Evolutionary conservation across 2,113 vertebrate species (phyloP).

Genomic region (Mustela lutreola): DNA sequence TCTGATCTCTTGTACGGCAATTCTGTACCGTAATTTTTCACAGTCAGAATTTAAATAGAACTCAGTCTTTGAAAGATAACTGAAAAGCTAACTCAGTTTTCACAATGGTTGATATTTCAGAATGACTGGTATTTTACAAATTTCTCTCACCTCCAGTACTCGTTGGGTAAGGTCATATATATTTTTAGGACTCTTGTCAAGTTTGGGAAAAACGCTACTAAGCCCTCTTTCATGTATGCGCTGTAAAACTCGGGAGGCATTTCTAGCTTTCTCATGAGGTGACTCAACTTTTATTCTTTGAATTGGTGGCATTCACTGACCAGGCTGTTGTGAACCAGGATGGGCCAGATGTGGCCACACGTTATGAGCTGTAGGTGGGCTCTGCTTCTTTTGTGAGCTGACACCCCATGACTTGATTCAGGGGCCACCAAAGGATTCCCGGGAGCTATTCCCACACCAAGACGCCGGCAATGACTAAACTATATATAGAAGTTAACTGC

Average conservation of each 20-base stretch:
- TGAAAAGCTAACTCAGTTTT: conserved; percentile 46
- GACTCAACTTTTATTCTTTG: not conserved
- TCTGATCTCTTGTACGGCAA: not conserved
- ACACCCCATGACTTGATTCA: not conserved
- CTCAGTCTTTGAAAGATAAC: conserved; percentile 8
- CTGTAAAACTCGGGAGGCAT: not conserved
- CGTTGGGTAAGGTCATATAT: not conserved
- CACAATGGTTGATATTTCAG: not conserved
- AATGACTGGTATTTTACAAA: not conserved
- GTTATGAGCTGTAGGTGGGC: not conserved
- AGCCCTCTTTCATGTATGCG: not conserved
- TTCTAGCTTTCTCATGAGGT: not conserved
- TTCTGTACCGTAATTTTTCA: conserved; percentile 9
- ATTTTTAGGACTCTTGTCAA: not conserved
- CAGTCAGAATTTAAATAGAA: conserved; percentile 44
- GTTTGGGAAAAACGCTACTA: not conserved
- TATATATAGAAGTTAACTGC: not conserved
- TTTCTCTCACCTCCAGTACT: conserved; percentile 10
- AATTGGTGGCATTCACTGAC: not conserved
- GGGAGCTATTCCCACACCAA: not conserved
- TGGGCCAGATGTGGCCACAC: not conserved
- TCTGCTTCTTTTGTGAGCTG: not conserved
- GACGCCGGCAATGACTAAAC: not conserved
- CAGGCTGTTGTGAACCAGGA: not conserved
- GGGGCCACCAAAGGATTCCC: not conserved